Conservation (phyloP, 2,113 vertebrate species). For the Barbus barbus region DNA sequence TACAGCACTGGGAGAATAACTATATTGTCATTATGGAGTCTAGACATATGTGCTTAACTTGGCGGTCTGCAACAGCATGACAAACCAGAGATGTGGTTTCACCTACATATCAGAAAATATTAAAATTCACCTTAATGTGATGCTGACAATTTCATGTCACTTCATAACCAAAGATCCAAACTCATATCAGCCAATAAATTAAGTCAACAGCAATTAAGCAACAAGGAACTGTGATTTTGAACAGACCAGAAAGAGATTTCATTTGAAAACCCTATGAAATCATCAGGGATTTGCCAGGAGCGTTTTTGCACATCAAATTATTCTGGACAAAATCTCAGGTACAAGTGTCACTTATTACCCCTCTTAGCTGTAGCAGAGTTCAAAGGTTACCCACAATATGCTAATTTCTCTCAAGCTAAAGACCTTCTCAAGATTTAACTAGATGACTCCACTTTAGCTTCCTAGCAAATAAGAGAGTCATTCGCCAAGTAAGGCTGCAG, state of each 20-base stretch:
- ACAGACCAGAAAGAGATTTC: neutral
- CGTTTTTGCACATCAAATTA: neutral
- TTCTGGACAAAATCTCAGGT: neutral
- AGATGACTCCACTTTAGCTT: neutral
- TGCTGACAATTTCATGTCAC: neutral
- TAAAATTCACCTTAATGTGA: too few species aligned
- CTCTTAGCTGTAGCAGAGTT: neutral
- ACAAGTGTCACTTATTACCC: neutral
- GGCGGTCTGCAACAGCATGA: neutral
- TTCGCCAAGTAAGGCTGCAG: slow-evolving; percentile 1
- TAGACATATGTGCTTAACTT: neutral
- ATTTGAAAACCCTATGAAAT: neutral
- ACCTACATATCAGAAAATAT: too few species aligned
- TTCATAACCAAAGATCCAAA: neutral
- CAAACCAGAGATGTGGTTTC: neutral
- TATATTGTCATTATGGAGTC: neutral
- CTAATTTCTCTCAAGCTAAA: too few species aligned
- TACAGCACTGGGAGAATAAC: neutral
- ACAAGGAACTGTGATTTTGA: too few species aligned
- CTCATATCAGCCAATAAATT: neutral
- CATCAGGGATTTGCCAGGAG: neutral
- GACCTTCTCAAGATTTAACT: too few species aligned
- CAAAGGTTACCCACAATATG: neutral
- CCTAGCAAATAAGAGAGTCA: neutral
- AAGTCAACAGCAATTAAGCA: neutral